Evolutionary conservation across 2,113 vertebrate species (phyloP), one percentile per base, ranked within the genome.

Genomic region (Himantopus leucocephalus): DNA sequence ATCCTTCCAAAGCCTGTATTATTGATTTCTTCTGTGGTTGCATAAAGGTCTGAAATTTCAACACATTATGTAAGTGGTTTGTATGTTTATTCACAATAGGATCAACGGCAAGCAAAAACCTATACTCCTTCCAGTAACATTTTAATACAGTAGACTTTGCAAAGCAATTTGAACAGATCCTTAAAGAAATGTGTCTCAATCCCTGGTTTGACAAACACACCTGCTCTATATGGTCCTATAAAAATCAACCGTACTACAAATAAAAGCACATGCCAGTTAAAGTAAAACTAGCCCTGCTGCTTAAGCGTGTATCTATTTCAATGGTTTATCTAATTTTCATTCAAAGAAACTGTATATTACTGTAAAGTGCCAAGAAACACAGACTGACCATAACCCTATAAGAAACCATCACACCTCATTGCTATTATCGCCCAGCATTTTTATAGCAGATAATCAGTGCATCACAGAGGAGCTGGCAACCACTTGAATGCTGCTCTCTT

Each of bases 1-100:
- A 99, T 98, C 97, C 99, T 99, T 90, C 99, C 99, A 97, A 99
- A 99, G 55, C 99, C 99, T 59, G 97, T 97, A 68, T 90, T 98
- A 60, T 94, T 93, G 45, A 88, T 63, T 93, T 97, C 97, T 80
- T 91, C 96, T 34, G 88, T 80, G 53, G 45, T 1, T 72, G 85
- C 94, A 87, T 47, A 82, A 52, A 94, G 85, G 68, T 98, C 97
- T 98, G 90, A 92, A 89, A 94, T 59, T 71, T 74, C 24, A 97
- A 92, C 10, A 96, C 63, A 50, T 89, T 8, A 45, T 9, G 2
- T 50, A 92, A 92, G 37, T 43, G 35, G 62, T 53, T n/a, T 73
- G 4, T 63, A 21, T 8, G 8, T 48, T 77, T 80, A 64, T 56
- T 78, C 52, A 91, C 52, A 71, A 48, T 6, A 81, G 35, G 6